A percentile compares a stretch with the other conserved stretches of the same genome.
These are phyloP conservation scores for Olivierus martensii DNA, from an alignment of 1,140 invertebrate genomes.

Conservation along the genomic window DNA sequence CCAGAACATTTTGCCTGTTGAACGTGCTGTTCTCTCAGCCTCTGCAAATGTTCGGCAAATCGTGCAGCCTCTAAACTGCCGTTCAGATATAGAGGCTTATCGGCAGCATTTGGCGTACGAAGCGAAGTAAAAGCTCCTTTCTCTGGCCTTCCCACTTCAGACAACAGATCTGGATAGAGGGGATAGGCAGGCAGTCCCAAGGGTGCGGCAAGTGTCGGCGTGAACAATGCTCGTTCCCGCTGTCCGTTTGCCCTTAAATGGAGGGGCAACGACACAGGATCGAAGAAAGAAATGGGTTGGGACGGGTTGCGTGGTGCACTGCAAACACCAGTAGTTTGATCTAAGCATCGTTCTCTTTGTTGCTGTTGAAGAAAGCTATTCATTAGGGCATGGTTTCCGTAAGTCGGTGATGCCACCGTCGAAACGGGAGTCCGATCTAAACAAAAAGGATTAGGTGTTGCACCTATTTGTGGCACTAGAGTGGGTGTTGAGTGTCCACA, in stretches of 20 bases:
- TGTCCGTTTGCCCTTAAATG: slow-evolving; percentile 10
- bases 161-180: slow-evolving; percentile 4
- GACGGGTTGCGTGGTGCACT: slow-evolving; percentile 5
- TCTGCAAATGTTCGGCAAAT: slow-evolving; percentile 25
- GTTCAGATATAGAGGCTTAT: slow-evolving; percentile 4
- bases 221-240: slow-evolving; percentile 7
- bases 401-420: slow-evolving; percentile 7
- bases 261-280: slow-evolving; percentile 7
- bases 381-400: slow-evolving; percentile 5
- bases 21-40: slow-evolving; percentile 27
- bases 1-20: slow-evolving; percentile 8
- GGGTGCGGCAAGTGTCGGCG: slow-evolving; percentile 6
- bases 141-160: background rate
- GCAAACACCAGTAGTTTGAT: slow-evolving; percentile 1
- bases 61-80: slow-evolving; percentile 8
- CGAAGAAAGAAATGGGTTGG: slow-evolving; percentile 2
- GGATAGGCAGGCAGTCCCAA: slow-evolving; percentile 14
- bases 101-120: background rate
- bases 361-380: slow-evolving; percentile 8
- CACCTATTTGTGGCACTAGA: background rate
- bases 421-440: slow-evolving; percentile 4
- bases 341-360: background rate
- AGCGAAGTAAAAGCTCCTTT: slow-evolving; percentile 12
- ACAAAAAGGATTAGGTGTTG: slow-evolving; percentile 7
- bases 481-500: background rate